Conservation (phyloP, 2,797 vertebrate species). For the Dendrocincla fuliginosa region DNA sequence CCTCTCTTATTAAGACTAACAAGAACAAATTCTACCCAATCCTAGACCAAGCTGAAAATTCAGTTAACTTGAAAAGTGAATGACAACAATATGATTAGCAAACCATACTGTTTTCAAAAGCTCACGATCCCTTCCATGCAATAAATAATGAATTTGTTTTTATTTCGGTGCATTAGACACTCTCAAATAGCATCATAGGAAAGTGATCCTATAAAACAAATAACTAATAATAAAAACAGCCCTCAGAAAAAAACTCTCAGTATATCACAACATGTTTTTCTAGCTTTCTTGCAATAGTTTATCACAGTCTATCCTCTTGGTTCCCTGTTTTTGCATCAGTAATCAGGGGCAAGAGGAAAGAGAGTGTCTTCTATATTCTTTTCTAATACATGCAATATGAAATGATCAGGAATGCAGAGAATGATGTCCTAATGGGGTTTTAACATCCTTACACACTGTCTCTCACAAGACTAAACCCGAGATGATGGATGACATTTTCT, state of each 20-base stretch:
- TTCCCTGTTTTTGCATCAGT: background rate
- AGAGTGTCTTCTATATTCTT: background rate
- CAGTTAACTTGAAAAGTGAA: constrained; percentile 64
- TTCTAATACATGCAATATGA: background rate
- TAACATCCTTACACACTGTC: background rate
- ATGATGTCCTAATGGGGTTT: background rate
- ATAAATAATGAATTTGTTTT: constrained; percentile 23
- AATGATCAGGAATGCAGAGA: background rate
- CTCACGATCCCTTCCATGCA: background rate
- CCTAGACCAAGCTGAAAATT: constrained; percentile 50
- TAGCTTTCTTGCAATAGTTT: background rate
- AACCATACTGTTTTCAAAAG: constrained; percentile 39
- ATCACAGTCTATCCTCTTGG: background rate
- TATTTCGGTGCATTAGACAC: background rate
- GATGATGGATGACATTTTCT: background rate
- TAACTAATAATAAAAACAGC: background rate
- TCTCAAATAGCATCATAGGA: background rate
- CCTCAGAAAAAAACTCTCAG: background rate
- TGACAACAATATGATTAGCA: constrained; percentile 51
- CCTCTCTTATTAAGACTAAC: constrained; percentile 40
- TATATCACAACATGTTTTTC: background rate
- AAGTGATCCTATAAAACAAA: background rate
- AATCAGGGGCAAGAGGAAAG: background rate
- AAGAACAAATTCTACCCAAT: constrained; percentile 57
- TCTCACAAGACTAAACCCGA: background rate